phyloP scores from a whole-genome alignment of 2,888 invertebrate species.

The Meghimatium bilineatum region DNA sequence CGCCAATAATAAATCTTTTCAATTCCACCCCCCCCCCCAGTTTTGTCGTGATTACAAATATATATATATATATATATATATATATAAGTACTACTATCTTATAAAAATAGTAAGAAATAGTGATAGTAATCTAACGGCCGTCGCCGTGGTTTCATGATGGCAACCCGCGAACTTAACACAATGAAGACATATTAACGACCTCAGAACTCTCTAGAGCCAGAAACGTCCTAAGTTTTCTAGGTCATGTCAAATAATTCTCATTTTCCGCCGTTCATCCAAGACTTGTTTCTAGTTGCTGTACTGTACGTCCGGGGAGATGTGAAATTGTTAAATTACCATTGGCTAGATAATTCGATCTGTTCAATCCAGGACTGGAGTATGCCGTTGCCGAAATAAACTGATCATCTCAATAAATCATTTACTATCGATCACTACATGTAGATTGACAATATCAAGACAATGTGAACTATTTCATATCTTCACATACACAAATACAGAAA shows the following conservation, averaged over 20 bases:
- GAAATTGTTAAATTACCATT: neutral
- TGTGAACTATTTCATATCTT: too few relatives aligned
- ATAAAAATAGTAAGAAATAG: neutral
- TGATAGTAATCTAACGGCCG: neutral
- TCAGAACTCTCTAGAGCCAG: neutral
- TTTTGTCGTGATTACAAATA: too few relatives aligned
- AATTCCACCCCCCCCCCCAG: too few relatives aligned
- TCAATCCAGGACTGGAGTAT: neutral
- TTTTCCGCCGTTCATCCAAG: neutral
- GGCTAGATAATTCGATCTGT: neutral
- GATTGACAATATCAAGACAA: too few relatives aligned
- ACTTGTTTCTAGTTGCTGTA: neutral
- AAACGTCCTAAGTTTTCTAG: neutral
- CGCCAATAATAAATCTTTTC: too few relatives aligned
- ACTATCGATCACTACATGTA: too few relatives aligned
- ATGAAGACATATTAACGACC: neutral
- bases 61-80: too few relatives aligned
- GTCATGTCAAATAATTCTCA: neutral
- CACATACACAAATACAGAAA: too few relatives aligned
- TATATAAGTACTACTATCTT: too few relatives aligned
- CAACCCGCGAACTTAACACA: neutral
- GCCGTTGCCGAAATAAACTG: neutral
- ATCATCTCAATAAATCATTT: neutral
- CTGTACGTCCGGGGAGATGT: neutral
- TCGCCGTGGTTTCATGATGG: neutral